Conservation (phyloP, 1,140 invertebrate genomes). For the Doryteuthis pealeii region DNA sequence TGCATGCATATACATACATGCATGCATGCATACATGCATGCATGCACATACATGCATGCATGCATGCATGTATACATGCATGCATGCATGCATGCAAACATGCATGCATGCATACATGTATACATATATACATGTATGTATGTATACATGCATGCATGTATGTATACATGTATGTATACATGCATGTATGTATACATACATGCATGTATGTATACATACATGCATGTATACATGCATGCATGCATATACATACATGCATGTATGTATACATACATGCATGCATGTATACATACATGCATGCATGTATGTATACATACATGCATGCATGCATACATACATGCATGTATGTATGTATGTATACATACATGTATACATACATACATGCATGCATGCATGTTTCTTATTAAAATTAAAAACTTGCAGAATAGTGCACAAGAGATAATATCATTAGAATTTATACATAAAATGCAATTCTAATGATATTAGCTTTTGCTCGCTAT, state of each 20-base stretch:
- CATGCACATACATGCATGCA: slow-evolving; percentile 8
- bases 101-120: background rate
- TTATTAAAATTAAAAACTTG: too few species aligned
- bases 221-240: background rate
- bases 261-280: background rate
- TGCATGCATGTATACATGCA: background rate
- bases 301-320: background rate
- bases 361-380: slow-evolving; percentile 18
- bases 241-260: background rate
- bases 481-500: too few species aligned
- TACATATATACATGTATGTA: background rate
- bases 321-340: background rate
- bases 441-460: too few species aligned
- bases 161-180: slow-evolving; percentile 18
- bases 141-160: slow-evolving; percentile 11
- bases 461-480: too few species aligned
- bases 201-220: background rate
- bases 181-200: slow-evolving; percentile 17
- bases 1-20: background rate
- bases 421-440: too few species aligned
- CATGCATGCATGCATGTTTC: slow-evolving; percentile 8
- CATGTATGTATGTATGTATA: slow-evolving; percentile 17
- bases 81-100: background rate
- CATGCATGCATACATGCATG: slow-evolving; percentile 1
- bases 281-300: background rate